These are phyloP conservation scores for Axinella damicornis DNA, from an alignment of 37 sponge, comb jelly and placozoan species.

Conservation along the genomic window DNA sequence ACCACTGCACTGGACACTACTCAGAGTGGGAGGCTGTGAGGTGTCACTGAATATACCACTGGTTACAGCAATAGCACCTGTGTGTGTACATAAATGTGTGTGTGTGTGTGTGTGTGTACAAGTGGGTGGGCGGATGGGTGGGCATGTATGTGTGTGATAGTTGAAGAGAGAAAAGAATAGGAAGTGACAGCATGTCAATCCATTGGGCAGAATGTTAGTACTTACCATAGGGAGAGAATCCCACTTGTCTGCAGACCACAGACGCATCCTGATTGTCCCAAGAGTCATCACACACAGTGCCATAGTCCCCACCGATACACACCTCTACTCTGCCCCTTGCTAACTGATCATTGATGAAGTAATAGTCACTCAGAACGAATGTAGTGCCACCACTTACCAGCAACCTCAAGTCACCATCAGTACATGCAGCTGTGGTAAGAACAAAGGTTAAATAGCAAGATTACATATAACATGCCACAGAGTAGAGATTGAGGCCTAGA, in stretches of 20 bases:
- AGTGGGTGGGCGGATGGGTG: too few species aligned
- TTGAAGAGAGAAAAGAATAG: too few species aligned
- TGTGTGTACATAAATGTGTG: too few species aligned
- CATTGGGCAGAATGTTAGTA: too few species aligned
- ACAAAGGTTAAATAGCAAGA: too few species aligned
- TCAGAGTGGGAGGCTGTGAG: neutral
- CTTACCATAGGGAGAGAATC: conserved; percentile 40
- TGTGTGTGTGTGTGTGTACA: too few species aligned
- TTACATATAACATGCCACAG: neutral
- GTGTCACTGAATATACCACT: neutral
- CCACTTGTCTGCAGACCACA: conserved; percentile 28
- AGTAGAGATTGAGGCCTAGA: too few species aligned
- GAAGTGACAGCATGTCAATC: too few species aligned
- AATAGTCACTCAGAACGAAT: neutral
- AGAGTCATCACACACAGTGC: conserved; percentile 23
- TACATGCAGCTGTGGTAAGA: neutral
- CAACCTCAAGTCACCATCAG: conserved; percentile 1
- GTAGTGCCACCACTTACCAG: conserved; percentile 10
- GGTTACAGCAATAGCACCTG: conserved; percentile 29
- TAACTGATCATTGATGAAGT: conserved; percentile 17
- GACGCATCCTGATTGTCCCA: conserved; percentile 26
- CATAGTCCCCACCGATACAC: conserved; percentile 15
- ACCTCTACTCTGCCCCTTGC: conserved; percentile 41
- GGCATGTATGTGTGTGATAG: too few species aligned
- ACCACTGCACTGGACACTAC: conserved; percentile 26